Evolutionary conservation across 37 sponge, comb jelly and placozoan species (phyloP).

Genomic region (Diacarnus erythraeanus): DNA sequence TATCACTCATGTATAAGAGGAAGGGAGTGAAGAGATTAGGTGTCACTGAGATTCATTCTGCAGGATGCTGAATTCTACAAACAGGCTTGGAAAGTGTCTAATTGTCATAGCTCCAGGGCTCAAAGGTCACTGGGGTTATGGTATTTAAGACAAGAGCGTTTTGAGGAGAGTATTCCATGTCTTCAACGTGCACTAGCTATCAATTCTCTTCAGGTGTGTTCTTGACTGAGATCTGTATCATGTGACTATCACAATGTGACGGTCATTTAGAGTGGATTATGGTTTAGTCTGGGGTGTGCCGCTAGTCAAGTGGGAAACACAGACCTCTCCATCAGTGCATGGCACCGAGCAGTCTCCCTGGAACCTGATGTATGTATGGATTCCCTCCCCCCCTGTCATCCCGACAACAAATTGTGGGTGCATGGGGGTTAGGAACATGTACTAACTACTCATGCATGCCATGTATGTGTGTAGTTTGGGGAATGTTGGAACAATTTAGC

Average conservation of each 20-base stretch:
- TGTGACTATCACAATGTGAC: constrained; percentile 12
- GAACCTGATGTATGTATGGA: constrained; percentile 74
- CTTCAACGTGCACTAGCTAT: constrained; percentile 63
- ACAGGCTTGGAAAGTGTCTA: constrained; percentile 89
- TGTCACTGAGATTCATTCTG: background rate
- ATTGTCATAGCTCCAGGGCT: constrained; percentile 65
- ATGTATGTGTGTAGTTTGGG: constrained; percentile 52
- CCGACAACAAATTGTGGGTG: too few species aligned
- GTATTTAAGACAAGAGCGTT: constrained; percentile 68
- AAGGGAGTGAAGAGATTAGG: background rate
- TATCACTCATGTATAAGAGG: constrained; percentile 56
- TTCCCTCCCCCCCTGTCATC: too few species aligned
- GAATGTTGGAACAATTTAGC: constrained; percentile 95
- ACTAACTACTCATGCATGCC: background rate
- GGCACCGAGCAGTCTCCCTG: constrained; percentile 67
- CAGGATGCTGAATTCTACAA: constrained; percentile 76
- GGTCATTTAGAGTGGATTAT: constrained; percentile 66
- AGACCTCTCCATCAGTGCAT: constrained; percentile 66
- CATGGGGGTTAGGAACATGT: background rate
- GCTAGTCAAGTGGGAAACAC: constrained; percentile 60
- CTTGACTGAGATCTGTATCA: background rate
- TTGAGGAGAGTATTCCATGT: constrained; percentile 51
- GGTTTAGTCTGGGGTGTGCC: constrained; percentile 93
- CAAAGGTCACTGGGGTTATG: constrained; percentile 82
- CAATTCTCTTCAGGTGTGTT: constrained; percentile 65